Conservation (phyloP, 1,140 invertebrate species). For the Dendrolimus punctatus region DNA sequence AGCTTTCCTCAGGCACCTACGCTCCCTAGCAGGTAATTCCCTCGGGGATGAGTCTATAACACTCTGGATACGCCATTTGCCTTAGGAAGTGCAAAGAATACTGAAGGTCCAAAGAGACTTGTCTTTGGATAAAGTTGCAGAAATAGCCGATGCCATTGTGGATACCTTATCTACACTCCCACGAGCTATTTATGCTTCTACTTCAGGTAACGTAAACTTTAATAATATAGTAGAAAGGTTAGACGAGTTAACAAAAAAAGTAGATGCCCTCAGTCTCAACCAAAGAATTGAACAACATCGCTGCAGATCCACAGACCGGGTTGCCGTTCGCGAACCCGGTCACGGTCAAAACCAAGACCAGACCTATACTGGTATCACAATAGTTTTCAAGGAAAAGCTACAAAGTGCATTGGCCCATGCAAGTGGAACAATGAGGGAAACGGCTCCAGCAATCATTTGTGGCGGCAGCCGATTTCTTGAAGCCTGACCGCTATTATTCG, state of each 20-base stretch:
- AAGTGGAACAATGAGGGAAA: constrained; percentile 1
- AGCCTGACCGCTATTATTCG: constrained; percentile 1
- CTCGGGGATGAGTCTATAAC: background rate
- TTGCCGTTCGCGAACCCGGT: too few relatives aligned
- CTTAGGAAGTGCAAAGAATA: background rate
- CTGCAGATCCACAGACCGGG: too few relatives aligned
- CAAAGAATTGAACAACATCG: background rate
- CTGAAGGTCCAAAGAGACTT: background rate
- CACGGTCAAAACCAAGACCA: background rate
- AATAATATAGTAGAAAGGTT: background rate
- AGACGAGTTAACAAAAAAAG: background rate
- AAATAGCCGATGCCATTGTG: background rate
- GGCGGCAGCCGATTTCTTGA: constrained; percentile 5
- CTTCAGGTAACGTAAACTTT: background rate
- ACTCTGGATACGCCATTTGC: background rate
- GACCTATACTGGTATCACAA: background rate
- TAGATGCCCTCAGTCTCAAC: background rate
- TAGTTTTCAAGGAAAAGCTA: background rate
- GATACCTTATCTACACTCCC: background rate
- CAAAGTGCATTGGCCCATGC: background rate
- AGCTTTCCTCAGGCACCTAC: background rate
- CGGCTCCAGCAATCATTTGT: constrained; percentile 3
- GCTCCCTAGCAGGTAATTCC: background rate
- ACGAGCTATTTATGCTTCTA: background rate
- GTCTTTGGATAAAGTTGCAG: background rate